phyloP scores from a whole-genome alignment of 2,888 invertebrate species.

The Epirrhoe tristata region DNA sequence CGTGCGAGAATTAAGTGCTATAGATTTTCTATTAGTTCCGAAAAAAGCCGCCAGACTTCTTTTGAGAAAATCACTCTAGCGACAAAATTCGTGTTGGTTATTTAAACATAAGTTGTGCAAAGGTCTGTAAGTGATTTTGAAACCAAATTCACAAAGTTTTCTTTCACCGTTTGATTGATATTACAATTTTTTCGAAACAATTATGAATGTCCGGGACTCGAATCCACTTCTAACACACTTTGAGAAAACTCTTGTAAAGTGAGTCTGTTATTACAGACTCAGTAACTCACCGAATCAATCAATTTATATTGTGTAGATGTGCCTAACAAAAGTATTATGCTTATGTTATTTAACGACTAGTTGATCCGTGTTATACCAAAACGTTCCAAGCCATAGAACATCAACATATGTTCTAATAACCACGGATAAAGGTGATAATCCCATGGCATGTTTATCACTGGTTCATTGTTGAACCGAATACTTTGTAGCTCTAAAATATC shows the following conservation, averaged over 20 bases:
- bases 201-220: background rate
- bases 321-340: conserved; percentile 30
- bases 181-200: background rate
- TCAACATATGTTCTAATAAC: background rate
- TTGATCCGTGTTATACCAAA: conserved; percentile 17
- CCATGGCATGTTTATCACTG: too few species aligned
- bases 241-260: too few species aligned
- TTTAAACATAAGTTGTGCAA: too few species aligned
- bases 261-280: background rate
- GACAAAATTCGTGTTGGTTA: too few species aligned
- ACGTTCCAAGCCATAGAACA: background rate
- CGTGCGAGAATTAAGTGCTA: too few species aligned
- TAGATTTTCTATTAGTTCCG: background rate
- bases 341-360: conserved; percentile 57
- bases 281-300: background rate
- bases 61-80: background rate
- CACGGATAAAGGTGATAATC: too few species aligned
- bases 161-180: background rate
- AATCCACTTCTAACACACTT: too few species aligned
- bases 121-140: too few species aligned
- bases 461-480: too few species aligned
- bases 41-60: background rate
- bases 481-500: too few species aligned
- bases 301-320: background rate
- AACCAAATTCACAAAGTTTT: background rate